phyloP scores from a whole-genome alignment of 2,797 vertebrate genomes.

The Melanotaenia nigrans region DNA sequence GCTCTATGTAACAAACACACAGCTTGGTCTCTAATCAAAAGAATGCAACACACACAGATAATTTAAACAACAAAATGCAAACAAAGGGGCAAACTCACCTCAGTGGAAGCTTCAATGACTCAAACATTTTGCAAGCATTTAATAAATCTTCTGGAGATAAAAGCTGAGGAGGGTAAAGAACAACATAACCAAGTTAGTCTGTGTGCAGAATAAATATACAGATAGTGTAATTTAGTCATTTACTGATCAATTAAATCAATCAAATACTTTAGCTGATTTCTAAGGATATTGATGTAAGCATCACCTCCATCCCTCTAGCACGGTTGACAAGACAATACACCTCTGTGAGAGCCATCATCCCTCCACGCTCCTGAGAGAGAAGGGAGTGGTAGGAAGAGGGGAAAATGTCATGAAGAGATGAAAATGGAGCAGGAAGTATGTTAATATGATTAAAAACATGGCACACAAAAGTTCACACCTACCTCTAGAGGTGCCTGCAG shows the following conservation, averaged over 20 bases:
- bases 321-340: slow-evolving; percentile 98
- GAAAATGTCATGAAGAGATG: not conserved
- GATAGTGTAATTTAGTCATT: not conserved
- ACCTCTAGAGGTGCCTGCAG: slow-evolving; percentile 94
- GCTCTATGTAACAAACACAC: slow-evolving; percentile 40
- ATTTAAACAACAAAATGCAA: slow-evolving; percentile 28
- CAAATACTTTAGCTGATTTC: not conserved
- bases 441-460: not conserved
- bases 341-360: slow-evolving; percentile 98
- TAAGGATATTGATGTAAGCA: not conserved
- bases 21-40: slow-evolving; percentile 25
- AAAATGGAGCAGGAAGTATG: not conserved
- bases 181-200: slow-evolving; percentile 8
- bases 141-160: slow-evolving; percentile 97
- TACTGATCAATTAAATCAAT: not conserved
- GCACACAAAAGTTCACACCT: slow-evolving; percentile 19
- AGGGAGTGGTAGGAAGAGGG: not conserved
- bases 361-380: slow-evolving; percentile 89
- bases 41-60: not conserved
- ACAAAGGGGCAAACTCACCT: slow-evolving; percentile 82
- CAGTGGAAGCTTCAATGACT: slow-evolving; percentile 91
- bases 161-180: slow-evolving; percentile 77
- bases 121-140: slow-evolving; percentile 96
- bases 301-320: slow-evolving; percentile 96
- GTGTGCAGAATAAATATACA: not conserved